Evolutionary conservation across 2,888 invertebrate genomes (phyloP).

Genomic region (Tipula helvola): DNA sequence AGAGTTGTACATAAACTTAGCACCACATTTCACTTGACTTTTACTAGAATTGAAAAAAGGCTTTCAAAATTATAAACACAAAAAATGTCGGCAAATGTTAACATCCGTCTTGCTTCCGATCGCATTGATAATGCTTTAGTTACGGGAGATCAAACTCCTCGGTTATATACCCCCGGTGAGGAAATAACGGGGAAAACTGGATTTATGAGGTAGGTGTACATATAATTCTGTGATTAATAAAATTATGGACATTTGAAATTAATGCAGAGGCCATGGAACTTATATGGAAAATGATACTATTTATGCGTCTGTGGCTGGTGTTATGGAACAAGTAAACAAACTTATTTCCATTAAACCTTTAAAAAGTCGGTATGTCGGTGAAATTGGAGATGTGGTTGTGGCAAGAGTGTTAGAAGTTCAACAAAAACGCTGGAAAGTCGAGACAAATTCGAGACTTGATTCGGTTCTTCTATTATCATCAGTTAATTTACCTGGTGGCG

Average conservation of each 20-base stretch:
- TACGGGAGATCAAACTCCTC: constrained; percentile 44
- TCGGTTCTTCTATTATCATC: constrained; percentile 79
- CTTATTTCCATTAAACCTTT: constrained; percentile 82
- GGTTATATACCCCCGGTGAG: constrained; percentile 77
- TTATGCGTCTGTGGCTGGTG: constrained; percentile 88
- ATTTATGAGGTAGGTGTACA: constrained; percentile 58
- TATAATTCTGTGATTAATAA: background rate
- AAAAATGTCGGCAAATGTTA: constrained; percentile 42
- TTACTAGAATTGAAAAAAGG: background rate
- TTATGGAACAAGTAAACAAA: constrained; percentile 89
- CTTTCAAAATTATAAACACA: background rate
- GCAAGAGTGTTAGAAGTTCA: constrained; percentile 91
- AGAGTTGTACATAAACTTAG: too few species aligned
- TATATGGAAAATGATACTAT: constrained; percentile 73
- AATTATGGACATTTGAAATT: constrained; percentile 13
- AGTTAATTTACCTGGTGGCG: constrained; percentile 95
- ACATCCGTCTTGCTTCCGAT: constrained; percentile 50
- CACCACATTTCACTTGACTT: too few species aligned
- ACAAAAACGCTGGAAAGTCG: constrained; percentile 89
- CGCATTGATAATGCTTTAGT: constrained; percentile 43
- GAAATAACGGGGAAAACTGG: constrained; percentile 70
- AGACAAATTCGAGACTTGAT: constrained; percentile 82
- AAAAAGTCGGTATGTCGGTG: constrained; percentile 82
- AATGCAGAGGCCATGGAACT: constrained; percentile 86
- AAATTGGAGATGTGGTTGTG: constrained; percentile 94